A percentile compares a stretch with the other conserved stretches of the same genome.
phyloP scores from a whole-genome alignment of 2,888 invertebrate genomes.

The Zygaena filipendulae region DNA sequence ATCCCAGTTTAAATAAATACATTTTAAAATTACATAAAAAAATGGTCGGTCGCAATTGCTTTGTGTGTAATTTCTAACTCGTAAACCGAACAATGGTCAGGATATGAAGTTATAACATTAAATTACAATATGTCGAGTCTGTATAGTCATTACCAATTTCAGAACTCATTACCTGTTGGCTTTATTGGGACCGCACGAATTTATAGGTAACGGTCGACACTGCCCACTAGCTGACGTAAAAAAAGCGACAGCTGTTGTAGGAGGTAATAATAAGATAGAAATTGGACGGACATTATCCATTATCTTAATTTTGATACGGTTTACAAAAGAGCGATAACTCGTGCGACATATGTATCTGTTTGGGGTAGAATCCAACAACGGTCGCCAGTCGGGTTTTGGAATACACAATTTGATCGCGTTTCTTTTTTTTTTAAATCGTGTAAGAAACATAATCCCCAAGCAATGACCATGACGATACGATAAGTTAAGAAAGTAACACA shows the following conservation, averaged over 20 bases:
- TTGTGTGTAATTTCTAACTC: no score
- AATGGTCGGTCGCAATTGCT: no score
- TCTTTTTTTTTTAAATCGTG: no score
- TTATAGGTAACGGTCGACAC: slow-evolving; percentile 40
- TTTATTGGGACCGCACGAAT: slow-evolving; percentile 48
- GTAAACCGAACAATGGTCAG: no score
- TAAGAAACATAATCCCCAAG: no score
- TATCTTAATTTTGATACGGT: slow-evolving; percentile 65
- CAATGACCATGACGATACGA: no score
- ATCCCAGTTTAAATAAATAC: no score
- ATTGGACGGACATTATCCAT: slow-evolving; percentile 56
- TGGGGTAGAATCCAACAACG: slow-evolving; percentile 26
- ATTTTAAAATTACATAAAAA: no score
- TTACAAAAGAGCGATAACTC: slow-evolving; percentile 60
- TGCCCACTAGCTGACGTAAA: slow-evolving; percentile 37
- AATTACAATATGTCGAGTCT: no score
- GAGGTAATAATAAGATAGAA: slow-evolving; percentile 52
- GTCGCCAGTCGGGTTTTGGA: slow-evolving; percentile 27
- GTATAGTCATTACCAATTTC: slow-evolving; percentile 60
- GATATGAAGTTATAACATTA: no score
- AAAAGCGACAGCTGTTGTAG: slow-evolving; percentile 51
- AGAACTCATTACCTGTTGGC: slow-evolving; percentile 49
- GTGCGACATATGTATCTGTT: slow-evolving; percentile 52
- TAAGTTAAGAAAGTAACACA: no score
- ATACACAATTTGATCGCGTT: no score